Conservation (phyloP, 2,113 vertebrate genomes). For the Callocephalon fimbriatum region DNA sequence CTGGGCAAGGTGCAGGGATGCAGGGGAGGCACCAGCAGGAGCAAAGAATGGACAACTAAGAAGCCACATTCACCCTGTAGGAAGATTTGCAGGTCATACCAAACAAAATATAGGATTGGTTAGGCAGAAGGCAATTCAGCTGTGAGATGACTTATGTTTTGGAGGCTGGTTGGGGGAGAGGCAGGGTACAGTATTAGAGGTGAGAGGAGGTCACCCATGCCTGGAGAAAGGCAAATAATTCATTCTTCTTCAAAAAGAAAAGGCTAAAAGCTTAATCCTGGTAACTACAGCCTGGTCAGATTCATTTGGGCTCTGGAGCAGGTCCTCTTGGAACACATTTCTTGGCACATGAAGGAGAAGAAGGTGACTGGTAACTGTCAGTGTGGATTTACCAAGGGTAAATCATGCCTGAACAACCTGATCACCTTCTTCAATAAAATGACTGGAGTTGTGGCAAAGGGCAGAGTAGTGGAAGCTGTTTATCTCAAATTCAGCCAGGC, state of each 20-base stretch:
- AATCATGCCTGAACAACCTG: not conserved
- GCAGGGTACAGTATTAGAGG: not conserved
- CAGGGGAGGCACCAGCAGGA: not conserved
- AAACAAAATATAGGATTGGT: not conserved
- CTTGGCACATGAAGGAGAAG: not conserved
- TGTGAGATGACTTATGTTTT: not conserved
- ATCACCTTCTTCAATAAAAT: not conserved
- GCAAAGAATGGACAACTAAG: not conserved
- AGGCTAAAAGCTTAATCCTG: not conserved
- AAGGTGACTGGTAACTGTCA: not conserved
- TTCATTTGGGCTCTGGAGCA: fast-evolving
- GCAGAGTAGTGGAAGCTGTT: not conserved
- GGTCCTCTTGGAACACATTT: not conserved
- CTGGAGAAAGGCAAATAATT: not conserved
- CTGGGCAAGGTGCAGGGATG: not conserved
- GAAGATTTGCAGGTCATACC: not conserved
- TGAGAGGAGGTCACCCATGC: not conserved
- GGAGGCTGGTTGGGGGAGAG: not conserved
- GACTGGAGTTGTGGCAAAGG: not conserved
- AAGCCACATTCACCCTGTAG: not conserved
- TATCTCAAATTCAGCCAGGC: not conserved
- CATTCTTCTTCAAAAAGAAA: not conserved
- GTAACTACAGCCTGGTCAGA: not conserved
- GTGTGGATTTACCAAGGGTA: not conserved
- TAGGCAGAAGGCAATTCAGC: not conserved